Base-by-base conservation (phyloP, 2,113 vertebrate species). In the Microtus montanus region DNA sequence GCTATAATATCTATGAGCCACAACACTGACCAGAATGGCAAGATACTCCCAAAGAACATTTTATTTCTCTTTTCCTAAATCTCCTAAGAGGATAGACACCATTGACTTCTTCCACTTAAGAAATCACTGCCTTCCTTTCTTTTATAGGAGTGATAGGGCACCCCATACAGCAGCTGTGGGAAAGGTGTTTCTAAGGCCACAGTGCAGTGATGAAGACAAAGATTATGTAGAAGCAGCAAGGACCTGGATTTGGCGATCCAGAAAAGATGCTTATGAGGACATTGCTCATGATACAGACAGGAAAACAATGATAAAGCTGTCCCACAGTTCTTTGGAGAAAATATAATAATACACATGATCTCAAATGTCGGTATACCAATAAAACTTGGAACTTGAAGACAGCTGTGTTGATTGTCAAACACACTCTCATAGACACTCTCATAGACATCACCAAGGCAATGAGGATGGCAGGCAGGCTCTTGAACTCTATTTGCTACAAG, bases 281-380 rank as follows among this genome's bases (percentile, higher is more conserved):
- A 87, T 44, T 75, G 66, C 91, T 75, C 63, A 70, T 75, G 70
- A n/a, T 13, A 49, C 26, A 54, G 14, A 80, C 79, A 89, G 28
- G 83, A 74, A 94, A 80, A 80, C 5, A 80, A 63, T 74, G 2
- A 15, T 71, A 92, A 82, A 88, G 22, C 68, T 63, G 9, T 17
- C 33, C 20, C n/a, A 14, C 35, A 70, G 90, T 89, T 86, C 41
- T 89, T 77, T 73, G 54, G 41, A 92, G 24, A 93, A 91, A 71
- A 93, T 71, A 75, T 12, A 95, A 71, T 61, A 94, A 94, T 93
- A 86, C 9, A 35, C 12, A 9, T 52, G 30, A 24, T 28, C 41
- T 68, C 82, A 52, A 24, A 30, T 75, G 83, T 91, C 38, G 54
- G 1, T 84, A 68, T 38, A 26, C 5, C 13, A 8, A 30, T 20